Conservation (phyloP, 2,888 invertebrate species). For the Andricus quercusramuli region DNA sequence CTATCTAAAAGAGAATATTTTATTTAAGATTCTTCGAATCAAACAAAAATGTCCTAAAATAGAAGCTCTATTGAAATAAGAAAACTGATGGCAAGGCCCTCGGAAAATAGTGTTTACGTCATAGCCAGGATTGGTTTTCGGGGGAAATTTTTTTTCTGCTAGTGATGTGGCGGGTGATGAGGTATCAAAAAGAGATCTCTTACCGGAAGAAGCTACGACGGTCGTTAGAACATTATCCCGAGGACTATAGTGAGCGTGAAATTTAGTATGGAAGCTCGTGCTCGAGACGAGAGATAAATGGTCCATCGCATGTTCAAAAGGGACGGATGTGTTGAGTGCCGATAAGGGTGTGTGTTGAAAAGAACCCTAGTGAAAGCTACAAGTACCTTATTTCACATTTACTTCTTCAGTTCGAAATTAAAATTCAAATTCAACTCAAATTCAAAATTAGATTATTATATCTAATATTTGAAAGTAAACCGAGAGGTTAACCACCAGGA, state of each 20-base stretch:
- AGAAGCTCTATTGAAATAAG: background rate
- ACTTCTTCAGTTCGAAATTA: background rate
- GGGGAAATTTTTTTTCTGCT: background rate
- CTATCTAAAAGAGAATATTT: background rate
- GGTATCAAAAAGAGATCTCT: slow-evolving; percentile 21
- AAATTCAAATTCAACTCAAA: background rate
- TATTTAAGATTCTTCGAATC: background rate
- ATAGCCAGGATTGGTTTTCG: background rate
- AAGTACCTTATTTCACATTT: background rate
- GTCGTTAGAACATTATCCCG: slow-evolving; percentile 31
- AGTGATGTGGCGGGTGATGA: background rate
- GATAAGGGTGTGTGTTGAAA: background rate
- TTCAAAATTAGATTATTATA: background rate
- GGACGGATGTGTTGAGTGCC: slow-evolving; percentile 38
- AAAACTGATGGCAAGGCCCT: background rate
- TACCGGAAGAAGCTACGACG: slow-evolving; percentile 20
- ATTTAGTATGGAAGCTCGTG: slow-evolving; percentile 34
- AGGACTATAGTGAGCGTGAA: slow-evolving; percentile 37
- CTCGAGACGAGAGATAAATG: slow-evolving; percentile 41
- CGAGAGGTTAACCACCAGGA: background rate
- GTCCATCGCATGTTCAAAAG: slow-evolving; percentile 31
- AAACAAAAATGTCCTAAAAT: background rate
- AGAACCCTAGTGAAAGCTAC: slow-evolving; percentile 14
- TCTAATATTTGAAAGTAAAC: too few species aligned
- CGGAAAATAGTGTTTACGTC: background rate